Evolutionary conservation across 2,888 invertebrate genomes (phyloP), one percentile per base, ranked within the genome.

Genomic region (Heliconius erato): DNA sequence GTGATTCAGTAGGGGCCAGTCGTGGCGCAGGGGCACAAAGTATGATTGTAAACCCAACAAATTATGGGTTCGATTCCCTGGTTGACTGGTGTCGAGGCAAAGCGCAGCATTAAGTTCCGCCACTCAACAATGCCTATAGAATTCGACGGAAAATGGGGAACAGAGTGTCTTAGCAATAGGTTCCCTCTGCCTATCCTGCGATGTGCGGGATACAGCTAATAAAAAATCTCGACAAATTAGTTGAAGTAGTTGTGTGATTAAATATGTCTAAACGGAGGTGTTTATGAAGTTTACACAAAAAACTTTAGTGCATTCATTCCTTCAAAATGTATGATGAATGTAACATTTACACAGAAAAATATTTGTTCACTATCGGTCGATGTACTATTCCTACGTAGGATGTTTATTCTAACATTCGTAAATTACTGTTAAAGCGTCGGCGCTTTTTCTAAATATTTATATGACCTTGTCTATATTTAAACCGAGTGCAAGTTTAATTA

Each of bases 371-470:
- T 80, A 68, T 78, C 12, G 63, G 79, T 74, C 74, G 81, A 84
- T 81, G 71, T 81, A 83, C 79, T 81, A 74, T 44, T 1, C 12
- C 3, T 59, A 59, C 74, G n/a, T 26, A 49, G 44, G 44, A 72
- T 83, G 85, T 86, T 85, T 86, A 85, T 85, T 84, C 84, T 71
- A 59, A 72, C 74, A 80, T 85, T 77, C 81, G 79, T 86, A 87
- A 87, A 88, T 86, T 85, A 85, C 76, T 80, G 86, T 83, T 74
- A 80, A 83, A 84, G 82, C 84, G 86, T 82, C 84, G 79, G 80
- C 80, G 80, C 83, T 86, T 88, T 89, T 88, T 87, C 85, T 90
- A 91, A 92, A 92, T 91, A 90, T 91, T 91, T 91, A 88, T 85
- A 88, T 86, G 85, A 89, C 85, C 86, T 86, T 87, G 87, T 88